phyloP scores from a whole-genome alignment of 2,888 invertebrate species.

The Acrobasis repandana region DNA sequence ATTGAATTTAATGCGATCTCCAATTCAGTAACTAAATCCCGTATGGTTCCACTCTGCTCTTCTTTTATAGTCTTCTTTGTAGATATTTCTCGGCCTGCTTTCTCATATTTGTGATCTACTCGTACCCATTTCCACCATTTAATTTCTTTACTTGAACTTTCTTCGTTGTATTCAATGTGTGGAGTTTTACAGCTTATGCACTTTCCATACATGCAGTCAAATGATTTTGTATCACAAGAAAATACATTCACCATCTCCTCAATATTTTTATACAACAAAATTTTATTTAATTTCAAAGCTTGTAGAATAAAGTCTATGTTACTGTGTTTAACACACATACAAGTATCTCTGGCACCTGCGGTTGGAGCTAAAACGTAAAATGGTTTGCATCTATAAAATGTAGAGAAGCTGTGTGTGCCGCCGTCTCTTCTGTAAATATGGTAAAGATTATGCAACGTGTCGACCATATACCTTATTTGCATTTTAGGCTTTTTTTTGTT shows the following conservation, averaged over 20 bases:
- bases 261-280: background rate
- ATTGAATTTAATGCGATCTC: background rate
- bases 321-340: constrained; percentile 28
- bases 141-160: background rate
- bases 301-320: constrained; percentile 5
- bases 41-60: background rate
- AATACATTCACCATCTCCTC: background rate
- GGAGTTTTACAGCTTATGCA: background rate
- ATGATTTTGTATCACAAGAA: constrained; percentile 5
- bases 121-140: constrained; percentile 22
- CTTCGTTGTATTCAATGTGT: background rate
- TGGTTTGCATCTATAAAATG: constrained; percentile 32
- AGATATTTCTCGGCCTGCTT: background rate
- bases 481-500: constrained; percentile 29
- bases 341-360: constrained; percentile 25
- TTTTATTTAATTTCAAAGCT: background rate
- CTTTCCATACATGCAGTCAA: constrained; percentile 6
- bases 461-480: constrained; percentile 30
- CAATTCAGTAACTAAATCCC: background rate
- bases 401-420: constrained; percentile 29
- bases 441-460: constrained; percentile 27
- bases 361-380: constrained; percentile 30
- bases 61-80: constrained; percentile 19
- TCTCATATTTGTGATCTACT: constrained; percentile 16
- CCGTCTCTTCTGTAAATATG: constrained; percentile 32